phyloP scores from a whole-genome alignment of 2,888 invertebrate genomes.

The Phymatocera aterrima region DNA sequence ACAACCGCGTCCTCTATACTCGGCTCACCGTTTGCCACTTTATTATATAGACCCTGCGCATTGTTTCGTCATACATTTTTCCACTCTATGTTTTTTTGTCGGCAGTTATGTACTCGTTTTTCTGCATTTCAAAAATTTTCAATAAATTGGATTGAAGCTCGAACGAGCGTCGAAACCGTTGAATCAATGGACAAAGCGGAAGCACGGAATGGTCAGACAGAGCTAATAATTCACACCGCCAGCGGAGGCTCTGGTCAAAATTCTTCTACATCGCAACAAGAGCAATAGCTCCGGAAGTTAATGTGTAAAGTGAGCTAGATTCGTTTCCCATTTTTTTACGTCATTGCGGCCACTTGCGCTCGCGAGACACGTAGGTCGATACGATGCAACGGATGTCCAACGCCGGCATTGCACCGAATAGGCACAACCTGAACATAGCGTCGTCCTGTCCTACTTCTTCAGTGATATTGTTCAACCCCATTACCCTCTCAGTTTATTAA shows the following conservation, averaged over 20 bases:
- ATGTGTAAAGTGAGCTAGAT: slow-evolving; percentile 36
- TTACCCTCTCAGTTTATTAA: background rate
- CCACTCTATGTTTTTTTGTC: slow-evolving; percentile 47
- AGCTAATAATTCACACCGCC: slow-evolving; percentile 71
- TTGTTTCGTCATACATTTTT: slow-evolving; percentile 64
- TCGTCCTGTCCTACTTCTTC: background rate
- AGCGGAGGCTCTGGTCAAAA: slow-evolving; percentile 36
- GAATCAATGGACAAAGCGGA: slow-evolving; percentile 70
- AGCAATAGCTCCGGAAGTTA: slow-evolving; percentile 29
- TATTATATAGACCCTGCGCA: slow-evolving; percentile 46
- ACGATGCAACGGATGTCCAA: background rate
- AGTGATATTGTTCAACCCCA: background rate
- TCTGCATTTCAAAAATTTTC: slow-evolving; percentile 55
- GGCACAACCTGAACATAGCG: background rate
- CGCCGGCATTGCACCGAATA: background rate
- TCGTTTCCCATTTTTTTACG: slow-evolving; percentile 6
- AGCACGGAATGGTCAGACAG: slow-evolving; percentile 71
- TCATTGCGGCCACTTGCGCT: background rate
- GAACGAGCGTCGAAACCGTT: slow-evolving; percentile 67
- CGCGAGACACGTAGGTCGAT: too few relatives aligned
- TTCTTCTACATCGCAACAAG: background rate
- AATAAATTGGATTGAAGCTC: slow-evolving; percentile 46
- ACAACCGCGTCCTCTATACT: background rate
- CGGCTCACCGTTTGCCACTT: background rate
- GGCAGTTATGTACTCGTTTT: background rate